phyloP scores from a whole-genome alignment of 2,888 invertebrate genomes.

The Polydrusus cervinus region DNA sequence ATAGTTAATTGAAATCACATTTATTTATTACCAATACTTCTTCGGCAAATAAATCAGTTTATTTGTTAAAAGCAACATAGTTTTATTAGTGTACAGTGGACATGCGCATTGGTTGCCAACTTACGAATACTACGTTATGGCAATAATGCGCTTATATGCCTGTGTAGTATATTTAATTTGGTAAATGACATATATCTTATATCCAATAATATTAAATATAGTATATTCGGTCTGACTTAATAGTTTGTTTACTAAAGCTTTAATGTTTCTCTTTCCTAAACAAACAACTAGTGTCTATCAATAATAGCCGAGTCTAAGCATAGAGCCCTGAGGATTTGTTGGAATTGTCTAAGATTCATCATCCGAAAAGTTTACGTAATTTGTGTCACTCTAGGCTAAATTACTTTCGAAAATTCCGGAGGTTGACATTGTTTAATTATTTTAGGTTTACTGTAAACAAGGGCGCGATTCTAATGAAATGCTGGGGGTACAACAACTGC shows the following conservation, averaged over 20 bases:
- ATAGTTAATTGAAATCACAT: too few relatives aligned
- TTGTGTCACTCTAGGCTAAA: slow-evolving; percentile 19
- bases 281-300: slow-evolving; percentile 4
- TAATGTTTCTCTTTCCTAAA: slow-evolving; percentile 17
- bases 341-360: slow-evolving; percentile 16
- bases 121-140: too few relatives aligned
- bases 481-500: not conserved
- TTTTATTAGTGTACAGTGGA: too few relatives aligned
- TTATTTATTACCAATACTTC: too few relatives aligned
- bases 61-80: too few relatives aligned
- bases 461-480: not conserved
- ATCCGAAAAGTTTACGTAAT: slow-evolving; percentile 8
- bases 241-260: slow-evolving; percentile 6
- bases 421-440: slow-evolving; percentile 23
- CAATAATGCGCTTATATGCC: too few relatives aligned
- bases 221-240: too few relatives aligned
- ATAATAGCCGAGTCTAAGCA: slow-evolving; percentile 1
- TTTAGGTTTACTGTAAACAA: slow-evolving; percentile 15
- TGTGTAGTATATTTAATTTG: too few relatives aligned
- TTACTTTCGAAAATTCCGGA: slow-evolving; percentile 18
- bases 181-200: too few relatives aligned
- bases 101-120: too few relatives aligned
- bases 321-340: not conserved
- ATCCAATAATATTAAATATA: too few relatives aligned
- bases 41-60: too few relatives aligned